These are phyloP conservation scores for Nannoperca obscura DNA, from an alignment of 2,797 vertebrate species.

Conservation along the genomic window DNA sequence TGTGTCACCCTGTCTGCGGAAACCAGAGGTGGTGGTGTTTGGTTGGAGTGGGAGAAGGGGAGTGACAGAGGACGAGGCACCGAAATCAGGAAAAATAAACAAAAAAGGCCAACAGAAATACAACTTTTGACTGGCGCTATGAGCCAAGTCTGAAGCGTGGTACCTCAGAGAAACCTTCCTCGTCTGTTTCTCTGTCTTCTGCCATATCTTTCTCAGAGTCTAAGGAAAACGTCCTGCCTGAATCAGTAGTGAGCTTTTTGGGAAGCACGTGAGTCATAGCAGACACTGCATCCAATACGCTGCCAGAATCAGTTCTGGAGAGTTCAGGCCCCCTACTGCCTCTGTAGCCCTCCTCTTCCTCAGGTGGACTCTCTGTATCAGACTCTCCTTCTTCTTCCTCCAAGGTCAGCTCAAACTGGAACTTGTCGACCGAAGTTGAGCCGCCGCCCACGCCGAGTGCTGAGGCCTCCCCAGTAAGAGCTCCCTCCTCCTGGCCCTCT, in stretches of 20 bases:
- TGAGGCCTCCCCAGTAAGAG: constrained; percentile 44
- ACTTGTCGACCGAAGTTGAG: constrained; percentile 81
- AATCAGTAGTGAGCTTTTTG: constrained; percentile 53
- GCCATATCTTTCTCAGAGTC: constrained; percentile 68
- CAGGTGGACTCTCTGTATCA: constrained; percentile 80
- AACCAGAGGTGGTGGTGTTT: constrained; percentile 60
- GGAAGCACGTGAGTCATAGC: constrained; percentile 33
- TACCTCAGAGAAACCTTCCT: constrained; percentile 73
- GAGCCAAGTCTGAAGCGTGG: constrained; percentile 84
- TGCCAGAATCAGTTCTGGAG: constrained; percentile 64
- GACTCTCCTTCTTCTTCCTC: constrained; percentile 90
- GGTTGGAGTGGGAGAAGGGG: constrained; percentile 46
- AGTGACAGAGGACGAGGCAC: constrained; percentile 72
- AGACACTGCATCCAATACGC: constrained; percentile 50
- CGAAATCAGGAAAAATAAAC: constrained; percentile 59
- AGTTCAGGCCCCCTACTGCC: constrained; percentile 47
- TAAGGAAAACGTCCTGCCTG: constrained; percentile 77
- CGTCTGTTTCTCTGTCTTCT: constrained; percentile 76
- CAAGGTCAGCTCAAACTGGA: constrained; percentile 91
- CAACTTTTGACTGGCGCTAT: constrained; percentile 73
- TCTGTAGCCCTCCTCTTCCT: constrained; percentile 74
- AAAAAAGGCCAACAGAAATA: constrained; percentile 53
- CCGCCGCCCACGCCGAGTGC: constrained; percentile 14
- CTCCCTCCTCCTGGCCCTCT: constrained; percentile 57
- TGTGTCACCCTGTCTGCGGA: constrained; percentile 55